Conservation (phyloP, 2,113 vertebrate genomes). For the Suricata suricatta region DNA sequence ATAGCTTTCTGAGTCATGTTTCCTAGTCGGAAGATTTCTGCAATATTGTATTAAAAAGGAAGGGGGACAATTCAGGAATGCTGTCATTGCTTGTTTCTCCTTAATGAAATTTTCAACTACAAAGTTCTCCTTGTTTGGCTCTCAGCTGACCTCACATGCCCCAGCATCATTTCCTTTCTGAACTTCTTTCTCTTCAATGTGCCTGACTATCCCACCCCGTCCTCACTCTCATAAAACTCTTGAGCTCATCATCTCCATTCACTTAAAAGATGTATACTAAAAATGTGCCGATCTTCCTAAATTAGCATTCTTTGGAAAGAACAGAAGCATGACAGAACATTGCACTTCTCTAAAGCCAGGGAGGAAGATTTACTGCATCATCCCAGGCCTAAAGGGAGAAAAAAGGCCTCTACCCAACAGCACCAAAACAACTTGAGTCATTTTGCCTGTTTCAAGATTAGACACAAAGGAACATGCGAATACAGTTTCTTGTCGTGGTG, state of each 20-base stretch:
- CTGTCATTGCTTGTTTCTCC: not conserved
- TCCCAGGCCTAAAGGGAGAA: not conserved
- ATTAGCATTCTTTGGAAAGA: not conserved
- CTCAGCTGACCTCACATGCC: not conserved
- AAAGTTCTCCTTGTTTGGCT: not conserved
- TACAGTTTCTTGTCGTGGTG: not conserved
- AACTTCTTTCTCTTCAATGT: not conserved
- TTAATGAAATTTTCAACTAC: not conserved
- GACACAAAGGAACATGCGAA: not conserved
- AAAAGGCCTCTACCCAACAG: not conserved
- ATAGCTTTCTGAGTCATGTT: not conserved
- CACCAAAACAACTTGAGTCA: not conserved
- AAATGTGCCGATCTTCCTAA: not conserved
- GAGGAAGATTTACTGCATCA: not conserved
- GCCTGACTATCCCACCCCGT: not conserved
- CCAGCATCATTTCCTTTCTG: not conserved
- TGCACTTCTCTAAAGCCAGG: not conserved
- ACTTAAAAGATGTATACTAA: not conserved
- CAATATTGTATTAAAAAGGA: not conserved
- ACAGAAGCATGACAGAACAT: not conserved
- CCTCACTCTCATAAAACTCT: not conserved
- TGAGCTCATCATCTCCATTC: not conserved
- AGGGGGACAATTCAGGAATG: not conserved
- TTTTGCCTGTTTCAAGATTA: not conserved
- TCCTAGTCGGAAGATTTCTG: not conserved